phyloP scores from a whole-genome alignment of 2,888 invertebrate species.

The Argyresthia goedartella region DNA sequence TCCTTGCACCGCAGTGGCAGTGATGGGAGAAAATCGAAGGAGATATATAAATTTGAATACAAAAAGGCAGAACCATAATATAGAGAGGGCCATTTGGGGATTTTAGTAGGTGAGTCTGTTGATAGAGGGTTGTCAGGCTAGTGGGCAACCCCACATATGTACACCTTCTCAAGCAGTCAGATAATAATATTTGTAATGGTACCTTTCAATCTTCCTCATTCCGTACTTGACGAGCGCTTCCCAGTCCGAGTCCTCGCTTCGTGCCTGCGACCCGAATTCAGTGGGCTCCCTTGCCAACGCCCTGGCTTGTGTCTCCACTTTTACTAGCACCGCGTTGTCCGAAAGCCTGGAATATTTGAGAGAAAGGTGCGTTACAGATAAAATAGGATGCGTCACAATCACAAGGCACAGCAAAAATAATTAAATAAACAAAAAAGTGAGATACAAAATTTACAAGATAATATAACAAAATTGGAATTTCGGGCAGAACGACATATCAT shows the following conservation, averaged over 20 bases:
- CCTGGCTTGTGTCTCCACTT: conserved; percentile 78
- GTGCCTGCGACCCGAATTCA: conserved; percentile 78
- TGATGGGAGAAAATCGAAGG: too few species aligned
- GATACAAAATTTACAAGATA: neutral
- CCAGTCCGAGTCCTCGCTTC: conserved; percentile 85
- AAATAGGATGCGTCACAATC: neutral
- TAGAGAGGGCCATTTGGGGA: too few species aligned
- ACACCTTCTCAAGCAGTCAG: too few species aligned
- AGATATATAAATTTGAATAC: too few species aligned
- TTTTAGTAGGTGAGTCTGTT: too few species aligned
- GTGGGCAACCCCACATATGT: too few species aligned
- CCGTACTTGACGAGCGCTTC: conserved; percentile 83
- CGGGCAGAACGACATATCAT: too few species aligned
- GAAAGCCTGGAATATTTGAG: conserved; percentile 62
- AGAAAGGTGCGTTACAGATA: neutral
- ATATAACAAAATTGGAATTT: too few species aligned
- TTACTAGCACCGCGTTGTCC: conserved; percentile 78
- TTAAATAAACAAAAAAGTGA: neutral
- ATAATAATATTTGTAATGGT: conserved; percentile 4
- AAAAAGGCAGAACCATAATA: too few species aligned
- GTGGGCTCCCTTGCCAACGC: conserved; percentile 79
- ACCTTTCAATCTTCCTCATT: conserved; percentile 80
- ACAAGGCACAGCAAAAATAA: too few species aligned
- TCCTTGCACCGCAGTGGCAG: too few species aligned
- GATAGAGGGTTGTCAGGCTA: too few species aligned